A percentile compares a stretch with the other conserved stretches of the same genome.
Evolutionary conservation across 2,888 invertebrate species (phyloP).

Genomic region (Chrysolina americana): DNA sequence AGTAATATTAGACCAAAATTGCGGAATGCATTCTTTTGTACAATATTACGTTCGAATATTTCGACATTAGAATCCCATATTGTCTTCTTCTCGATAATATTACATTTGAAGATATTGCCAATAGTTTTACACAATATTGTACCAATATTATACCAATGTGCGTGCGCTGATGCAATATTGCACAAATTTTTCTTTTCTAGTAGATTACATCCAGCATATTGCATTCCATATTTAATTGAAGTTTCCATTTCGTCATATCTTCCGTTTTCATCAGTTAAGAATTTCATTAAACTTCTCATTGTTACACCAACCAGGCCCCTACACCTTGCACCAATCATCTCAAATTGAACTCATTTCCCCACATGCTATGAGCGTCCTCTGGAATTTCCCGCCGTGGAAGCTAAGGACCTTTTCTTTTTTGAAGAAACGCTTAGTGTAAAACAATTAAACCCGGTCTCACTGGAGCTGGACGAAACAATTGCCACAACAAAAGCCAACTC

Average conservation of each 20-base stretch:
- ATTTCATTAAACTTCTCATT: neutral
- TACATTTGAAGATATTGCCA: too few species aligned
- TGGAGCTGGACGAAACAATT: slow-evolving; percentile 42
- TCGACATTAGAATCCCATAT: too few species aligned
- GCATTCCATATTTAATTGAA: neutral
- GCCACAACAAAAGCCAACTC: slow-evolving; percentile 41
- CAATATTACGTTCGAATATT: too few species aligned
- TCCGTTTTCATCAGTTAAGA: neutral
- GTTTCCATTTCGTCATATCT: neutral
- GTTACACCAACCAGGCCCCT: neutral
- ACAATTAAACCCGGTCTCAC: slow-evolving; percentile 36
- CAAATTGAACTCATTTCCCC: slow-evolving; percentile 8
- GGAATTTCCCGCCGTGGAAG: neutral
- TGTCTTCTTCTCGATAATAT: too few species aligned
- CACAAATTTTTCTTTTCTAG: too few species aligned
- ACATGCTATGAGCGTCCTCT: neutral
- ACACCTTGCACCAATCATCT: slow-evolving; percentile 4
- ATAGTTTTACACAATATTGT: too few species aligned
- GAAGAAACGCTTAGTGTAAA: slow-evolving; percentile 28
- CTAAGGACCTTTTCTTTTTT: neutral
- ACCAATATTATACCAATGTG: too few species aligned
- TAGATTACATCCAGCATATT: too few species aligned
- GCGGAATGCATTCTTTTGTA: too few species aligned
- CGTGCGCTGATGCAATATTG: too few species aligned
- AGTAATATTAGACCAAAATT: too few species aligned